These are phyloP conservation scores for Zapus hudsonius DNA, from an alignment of 2,113 vertebrate species.

Conservation along the genomic window DNA sequence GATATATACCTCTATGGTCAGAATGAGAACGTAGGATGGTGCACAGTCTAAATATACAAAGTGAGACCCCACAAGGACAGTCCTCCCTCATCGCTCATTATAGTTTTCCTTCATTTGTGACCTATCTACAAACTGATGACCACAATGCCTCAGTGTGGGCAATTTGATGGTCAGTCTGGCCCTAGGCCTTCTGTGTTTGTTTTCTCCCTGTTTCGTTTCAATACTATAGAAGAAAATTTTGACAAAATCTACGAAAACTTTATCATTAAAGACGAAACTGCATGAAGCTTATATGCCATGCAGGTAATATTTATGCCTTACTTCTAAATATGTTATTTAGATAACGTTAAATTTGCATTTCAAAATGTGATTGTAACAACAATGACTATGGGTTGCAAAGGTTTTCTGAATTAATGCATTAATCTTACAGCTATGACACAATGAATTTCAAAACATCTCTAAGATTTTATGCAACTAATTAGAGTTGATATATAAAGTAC, in stretches of 20 bases:
- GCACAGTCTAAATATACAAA: background rate
- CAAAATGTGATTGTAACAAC: background rate
- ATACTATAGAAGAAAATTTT: background rate
- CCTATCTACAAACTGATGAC: background rate
- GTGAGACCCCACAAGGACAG: background rate
- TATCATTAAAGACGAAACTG: background rate
- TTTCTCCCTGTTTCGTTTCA: background rate
- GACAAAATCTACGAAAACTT: background rate
- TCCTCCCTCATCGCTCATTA: background rate
- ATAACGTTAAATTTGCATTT: background rate
- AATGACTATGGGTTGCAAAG: background rate
- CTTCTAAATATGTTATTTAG: background rate
- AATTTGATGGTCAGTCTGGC: background rate
- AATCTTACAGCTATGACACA: background rate
- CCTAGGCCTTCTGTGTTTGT: background rate
- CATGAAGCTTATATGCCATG: too few relatives aligned
- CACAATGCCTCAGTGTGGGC: background rate
- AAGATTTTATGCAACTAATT: constrained; percentile 19
- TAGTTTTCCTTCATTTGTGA: background rate
- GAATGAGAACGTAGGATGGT: background rate
- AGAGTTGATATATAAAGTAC: background rate
- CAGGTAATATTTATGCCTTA: too few relatives aligned
- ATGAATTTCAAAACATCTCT: background rate
- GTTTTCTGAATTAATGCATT: background rate
- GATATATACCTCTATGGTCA: background rate